Base-by-base conservation (phyloP, 2,888 invertebrate genomes). In the Fissipunctia ypsillon region DNA sequence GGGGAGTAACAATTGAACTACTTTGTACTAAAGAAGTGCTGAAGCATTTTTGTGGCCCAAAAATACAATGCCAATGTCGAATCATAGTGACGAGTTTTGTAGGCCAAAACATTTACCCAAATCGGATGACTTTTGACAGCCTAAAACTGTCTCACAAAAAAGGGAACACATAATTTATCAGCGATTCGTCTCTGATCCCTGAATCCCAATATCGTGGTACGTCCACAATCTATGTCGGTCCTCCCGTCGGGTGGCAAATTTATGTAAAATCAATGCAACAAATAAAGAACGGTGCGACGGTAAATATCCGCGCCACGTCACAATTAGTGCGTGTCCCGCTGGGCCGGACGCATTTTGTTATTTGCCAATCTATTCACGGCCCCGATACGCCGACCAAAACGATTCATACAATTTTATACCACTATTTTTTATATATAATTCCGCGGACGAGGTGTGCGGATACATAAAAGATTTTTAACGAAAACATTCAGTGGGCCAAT, bases 251-350 rank as follows among this genome's bases (percentile, higher is more conserved):
- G 82, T 84, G 84, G 83, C 86, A 89, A 89, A 89, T 86, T 86
- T 86, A 86, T 86, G 86, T 87, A 86, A 86, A 86, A 86, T 86
- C 88, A 86, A 86, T 87, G 88, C 82, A 86, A 84, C 86, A 87
- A 86, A 90, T 90, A 91, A 90, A 93, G 88, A 89, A 88, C 80
- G 84, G 80, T 83, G 84, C 83, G 87, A 78, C 86, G 81, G 87
- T 90, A 90, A 89, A 91, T 91, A 90, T 86, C 83, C 88, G 87
- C 86, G 83, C 81, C 88, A 87, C 86, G 88, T 90, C 89, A 91
- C 92, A 91, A 93, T 93, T 93, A 93, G 89, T 84, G 79, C 69
- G 82, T 76, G 70, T 86, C 91, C 90, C 89, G 86, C 83, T 84
- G 89, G 85, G 87, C 78, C 81, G 78, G 73, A 83, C 85, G 80